Conservation (phyloP, 2,113 vertebrate species). For the Psilopogon haemacephalus region DNA sequence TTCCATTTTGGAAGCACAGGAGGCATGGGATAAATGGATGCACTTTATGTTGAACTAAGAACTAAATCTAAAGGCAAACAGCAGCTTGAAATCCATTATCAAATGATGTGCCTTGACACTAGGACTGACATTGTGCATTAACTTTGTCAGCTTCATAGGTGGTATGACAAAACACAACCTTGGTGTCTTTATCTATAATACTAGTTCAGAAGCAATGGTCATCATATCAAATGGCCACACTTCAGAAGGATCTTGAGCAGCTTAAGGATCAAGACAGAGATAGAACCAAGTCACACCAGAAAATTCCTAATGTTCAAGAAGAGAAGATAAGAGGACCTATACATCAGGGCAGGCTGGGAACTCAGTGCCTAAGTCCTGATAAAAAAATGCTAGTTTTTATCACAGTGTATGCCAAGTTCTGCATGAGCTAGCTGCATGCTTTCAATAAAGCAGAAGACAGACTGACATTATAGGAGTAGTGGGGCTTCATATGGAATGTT, state of each 20-base stretch:
- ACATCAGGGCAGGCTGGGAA: not conserved
- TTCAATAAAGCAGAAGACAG: not conserved
- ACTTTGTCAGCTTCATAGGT: not conserved
- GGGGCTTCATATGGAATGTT: not conserved
- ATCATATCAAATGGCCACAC: not conserved
- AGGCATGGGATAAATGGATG: not conserved
- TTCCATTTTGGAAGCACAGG: not conserved
- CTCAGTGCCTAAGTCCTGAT: not conserved
- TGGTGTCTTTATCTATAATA: not conserved
- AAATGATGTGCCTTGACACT: not conserved
- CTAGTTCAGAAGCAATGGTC: not conserved
- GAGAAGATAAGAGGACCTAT: not conserved
- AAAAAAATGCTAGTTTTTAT: not conserved
- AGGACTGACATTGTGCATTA: rapidly evolving
- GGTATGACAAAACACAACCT: rapidly evolving
- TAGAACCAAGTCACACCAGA: not conserved
- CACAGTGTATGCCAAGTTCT: not conserved
- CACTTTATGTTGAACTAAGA: not conserved
- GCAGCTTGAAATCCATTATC: not conserved
- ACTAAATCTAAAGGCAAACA: not conserved
- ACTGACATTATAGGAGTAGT: not conserved
- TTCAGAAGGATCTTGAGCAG: not conserved
- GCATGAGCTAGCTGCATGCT: rapidly evolving
- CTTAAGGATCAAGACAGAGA: rapidly evolving
- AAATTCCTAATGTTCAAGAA: not conserved